Conservation (phyloP, 2,888 invertebrate species). For the Tricholauxania praeusta region DNA sequence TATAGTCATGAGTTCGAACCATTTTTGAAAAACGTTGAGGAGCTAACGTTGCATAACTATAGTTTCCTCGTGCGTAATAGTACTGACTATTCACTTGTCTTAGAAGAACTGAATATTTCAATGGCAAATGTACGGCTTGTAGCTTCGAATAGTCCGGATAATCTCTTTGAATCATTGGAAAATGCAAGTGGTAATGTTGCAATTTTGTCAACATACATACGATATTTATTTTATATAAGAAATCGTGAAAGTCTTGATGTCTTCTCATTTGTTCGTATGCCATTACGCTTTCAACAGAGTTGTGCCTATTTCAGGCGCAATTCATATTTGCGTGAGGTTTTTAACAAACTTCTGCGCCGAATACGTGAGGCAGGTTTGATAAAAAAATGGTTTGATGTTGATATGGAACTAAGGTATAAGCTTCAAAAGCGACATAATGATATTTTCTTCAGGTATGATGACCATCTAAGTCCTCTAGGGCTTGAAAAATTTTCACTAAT, state of each 20-base stretch:
- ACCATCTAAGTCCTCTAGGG: conserved; percentile 11
- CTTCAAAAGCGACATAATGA: background rate
- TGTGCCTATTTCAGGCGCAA: background rate
- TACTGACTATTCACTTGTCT: background rate
- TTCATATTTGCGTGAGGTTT: background rate
- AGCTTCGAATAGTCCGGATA: background rate
- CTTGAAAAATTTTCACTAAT: conserved; percentile 25
- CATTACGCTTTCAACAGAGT: background rate
- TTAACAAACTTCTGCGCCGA: background rate
- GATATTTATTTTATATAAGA: background rate
- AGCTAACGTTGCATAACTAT: conserved; percentile 23
- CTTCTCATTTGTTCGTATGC: background rate
- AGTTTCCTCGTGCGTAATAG: conserved; percentile 12
- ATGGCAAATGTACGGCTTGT: background rate
- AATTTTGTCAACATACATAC: background rate
- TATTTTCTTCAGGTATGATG: background rate
- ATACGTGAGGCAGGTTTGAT: background rate
- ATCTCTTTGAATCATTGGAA: background rate
- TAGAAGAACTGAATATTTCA: conserved; percentile 3
- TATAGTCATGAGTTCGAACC: conserved; percentile 11
- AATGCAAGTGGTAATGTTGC: background rate
- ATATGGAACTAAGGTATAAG: background rate
- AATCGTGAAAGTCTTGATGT: background rate
- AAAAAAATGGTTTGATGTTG: conserved; percentile 11
- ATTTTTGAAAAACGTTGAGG: background rate